A percentile compares a stretch with the other conserved stretches of the same genome.
phyloP scores from a whole-genome alignment of 2,113 vertebrate species.

The Laticauda laticaudata region DNA sequence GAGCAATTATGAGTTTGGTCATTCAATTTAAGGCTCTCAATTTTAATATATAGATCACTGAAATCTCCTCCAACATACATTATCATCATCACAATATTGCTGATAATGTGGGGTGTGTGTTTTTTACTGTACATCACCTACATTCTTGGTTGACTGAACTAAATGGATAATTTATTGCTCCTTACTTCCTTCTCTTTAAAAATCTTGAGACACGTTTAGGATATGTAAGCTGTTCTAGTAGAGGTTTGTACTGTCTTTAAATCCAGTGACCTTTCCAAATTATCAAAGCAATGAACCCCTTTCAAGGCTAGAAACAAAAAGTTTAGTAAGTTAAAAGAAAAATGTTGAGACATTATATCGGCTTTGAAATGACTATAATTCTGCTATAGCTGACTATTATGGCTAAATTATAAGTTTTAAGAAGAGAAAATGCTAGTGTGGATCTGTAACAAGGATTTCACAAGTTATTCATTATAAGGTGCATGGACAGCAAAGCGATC shows the following conservation, averaged over 20 bases:
- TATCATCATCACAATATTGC: background rate
- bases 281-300: background rate
- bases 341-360: background rate
- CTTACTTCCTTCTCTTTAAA: background rate
- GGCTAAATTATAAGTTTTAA: conserved; percentile 39
- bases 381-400: conserved; percentile 35
- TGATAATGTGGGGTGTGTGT: background rate
- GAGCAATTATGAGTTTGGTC: background rate
- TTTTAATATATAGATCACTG: background rate
- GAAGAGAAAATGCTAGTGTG: conserved; percentile 26
- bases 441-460: conserved; percentile 44
- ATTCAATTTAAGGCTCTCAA: background rate
- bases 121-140: background rate
- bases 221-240: background rate
- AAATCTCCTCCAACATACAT: background rate
- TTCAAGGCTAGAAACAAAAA: background rate
- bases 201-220: background rate
- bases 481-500: conserved; percentile 41
- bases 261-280: background rate
- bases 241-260: background rate
- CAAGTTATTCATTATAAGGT: conserved; percentile 39
- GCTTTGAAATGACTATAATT: conserved; percentile 52
- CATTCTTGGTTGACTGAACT: background rate
- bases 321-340: background rate
- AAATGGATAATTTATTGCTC: background rate